Conservation (phyloP, 1,140 invertebrate species). For the Diorhabda carinulata region DNA sequence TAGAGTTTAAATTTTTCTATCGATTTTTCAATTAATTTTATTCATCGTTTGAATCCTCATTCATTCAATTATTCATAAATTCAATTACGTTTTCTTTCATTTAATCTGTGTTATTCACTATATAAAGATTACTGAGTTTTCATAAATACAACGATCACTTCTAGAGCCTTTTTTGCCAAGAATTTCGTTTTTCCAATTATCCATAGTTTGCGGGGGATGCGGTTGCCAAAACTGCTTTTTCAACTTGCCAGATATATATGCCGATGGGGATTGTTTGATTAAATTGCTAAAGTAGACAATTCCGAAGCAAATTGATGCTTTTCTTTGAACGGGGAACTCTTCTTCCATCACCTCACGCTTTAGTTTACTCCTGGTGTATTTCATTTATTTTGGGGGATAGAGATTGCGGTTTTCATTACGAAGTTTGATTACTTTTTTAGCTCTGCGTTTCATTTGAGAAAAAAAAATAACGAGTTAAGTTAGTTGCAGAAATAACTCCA, state of each 20-base stretch:
- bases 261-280: slow-evolving; percentile 12
- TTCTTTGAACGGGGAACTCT: neutral
- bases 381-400: slow-evolving; percentile 8
- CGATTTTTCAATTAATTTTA: too few species aligned
- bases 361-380: slow-evolving; percentile 6
- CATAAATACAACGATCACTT: too few species aligned
- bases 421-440: slow-evolving; percentile 15
- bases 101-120: too few species aligned
- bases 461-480: neutral
- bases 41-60: too few species aligned
- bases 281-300: slow-evolving; percentile 14
- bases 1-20: too few species aligned
- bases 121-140: too few species aligned
- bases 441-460: neutral
- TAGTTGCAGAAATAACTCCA: neutral
- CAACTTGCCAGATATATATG: neutral
- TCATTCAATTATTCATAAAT: too few species aligned
- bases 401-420: slow-evolving; percentile 16
- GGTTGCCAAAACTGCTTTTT: too few species aligned
- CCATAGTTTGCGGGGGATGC: too few species aligned
- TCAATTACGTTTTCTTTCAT: too few species aligned
- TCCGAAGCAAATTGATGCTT: slow-evolving; percentile 9
- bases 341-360: slow-evolving; percentile 8
- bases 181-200: too few species aligned
- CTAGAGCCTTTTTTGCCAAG: too few species aligned